Conservation (phyloP, 2,113 vertebrate genomes). For the Antechinus flavipes region DNA sequence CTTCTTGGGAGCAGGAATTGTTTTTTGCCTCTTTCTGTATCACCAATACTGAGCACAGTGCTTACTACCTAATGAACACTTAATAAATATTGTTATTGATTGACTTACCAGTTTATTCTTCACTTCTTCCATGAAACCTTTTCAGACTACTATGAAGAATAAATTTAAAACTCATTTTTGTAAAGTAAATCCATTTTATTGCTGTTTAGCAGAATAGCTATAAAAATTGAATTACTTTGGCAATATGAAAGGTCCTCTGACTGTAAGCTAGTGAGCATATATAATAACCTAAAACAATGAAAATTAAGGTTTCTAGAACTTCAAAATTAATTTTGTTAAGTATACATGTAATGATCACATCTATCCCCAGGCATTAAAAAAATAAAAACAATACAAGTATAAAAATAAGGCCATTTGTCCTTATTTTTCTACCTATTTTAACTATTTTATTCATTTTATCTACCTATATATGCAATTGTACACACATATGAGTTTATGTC, state of each 20-base stretch:
- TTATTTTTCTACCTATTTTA: background rate
- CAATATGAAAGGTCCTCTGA: constrained; percentile 27
- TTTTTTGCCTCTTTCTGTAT: background rate
- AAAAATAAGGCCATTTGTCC: constrained; percentile 6
- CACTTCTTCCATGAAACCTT: background rate
- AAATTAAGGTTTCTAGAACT: constrained; percentile 37
- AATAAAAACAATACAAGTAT: background rate
- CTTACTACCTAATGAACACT: background rate
- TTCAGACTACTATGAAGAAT: background rate
- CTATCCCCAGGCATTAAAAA: background rate
- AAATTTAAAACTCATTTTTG: background rate
- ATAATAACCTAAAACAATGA: constrained; percentile 19
- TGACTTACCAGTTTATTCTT: background rate
- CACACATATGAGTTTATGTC: background rate
- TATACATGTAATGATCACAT: constrained; percentile 23
- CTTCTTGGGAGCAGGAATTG: background rate
- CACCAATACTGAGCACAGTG: background rate
- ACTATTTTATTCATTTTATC: background rate
- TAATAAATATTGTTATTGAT: background rate
- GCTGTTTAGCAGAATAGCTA: constrained; percentile 34
- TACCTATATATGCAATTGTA: background rate
- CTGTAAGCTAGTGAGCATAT: background rate
- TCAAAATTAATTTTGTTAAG: constrained; percentile 18
- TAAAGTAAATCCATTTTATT: background rate
- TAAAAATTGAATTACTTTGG: constrained; percentile 27